Evolutionary conservation across 1,140 invertebrate species (phyloP).

Genomic region (Zaprionus gabonicus): DNA sequence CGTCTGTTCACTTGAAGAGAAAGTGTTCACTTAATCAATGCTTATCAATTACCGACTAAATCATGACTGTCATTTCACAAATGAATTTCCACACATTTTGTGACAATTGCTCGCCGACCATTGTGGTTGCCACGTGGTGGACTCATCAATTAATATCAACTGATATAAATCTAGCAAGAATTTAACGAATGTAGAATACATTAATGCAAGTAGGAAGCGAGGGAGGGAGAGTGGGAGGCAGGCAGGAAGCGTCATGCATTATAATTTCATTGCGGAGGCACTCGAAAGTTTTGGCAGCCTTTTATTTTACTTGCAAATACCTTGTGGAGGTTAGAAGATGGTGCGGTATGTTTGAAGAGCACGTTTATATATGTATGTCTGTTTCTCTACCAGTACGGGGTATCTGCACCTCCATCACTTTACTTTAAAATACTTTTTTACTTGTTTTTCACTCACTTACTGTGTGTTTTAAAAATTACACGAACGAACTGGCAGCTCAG

Average conservation of each 20-base stretch:
- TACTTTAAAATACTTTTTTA: not conserved
- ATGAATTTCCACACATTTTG: conserved; percentile 2
- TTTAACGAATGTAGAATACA: not conserved
- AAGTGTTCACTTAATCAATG: too few relatives aligned
- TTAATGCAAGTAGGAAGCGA: not conserved
- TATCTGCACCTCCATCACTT: not conserved
- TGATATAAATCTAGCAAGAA: not conserved
- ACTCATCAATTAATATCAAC: conserved; percentile 3
- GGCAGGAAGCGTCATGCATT: conserved; percentile 30
- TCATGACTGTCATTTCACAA: conserved; percentile 8
- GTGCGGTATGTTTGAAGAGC: not conserved
- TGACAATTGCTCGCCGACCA: not conserved
- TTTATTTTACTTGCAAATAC: conserved; percentile 17
- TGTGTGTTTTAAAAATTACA: conserved; percentile 60
- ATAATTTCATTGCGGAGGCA: conserved; percentile 62
- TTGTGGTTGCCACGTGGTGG: not conserved
- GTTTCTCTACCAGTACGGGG: not conserved
- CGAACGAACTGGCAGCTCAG: conserved; percentile 50
- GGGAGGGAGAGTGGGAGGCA: not conserved
- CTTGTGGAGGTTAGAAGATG: not conserved
- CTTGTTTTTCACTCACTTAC: conserved; percentile 29
- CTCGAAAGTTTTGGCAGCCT: conserved; percentile 20
- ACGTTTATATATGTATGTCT: not conserved
- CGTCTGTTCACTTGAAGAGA: too few relatives aligned
- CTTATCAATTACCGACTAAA: conserved; percentile 4